phyloP scores from a whole-genome alignment of 2,113 vertebrate species.

The Kobus ellipsiprymnus region DNA sequence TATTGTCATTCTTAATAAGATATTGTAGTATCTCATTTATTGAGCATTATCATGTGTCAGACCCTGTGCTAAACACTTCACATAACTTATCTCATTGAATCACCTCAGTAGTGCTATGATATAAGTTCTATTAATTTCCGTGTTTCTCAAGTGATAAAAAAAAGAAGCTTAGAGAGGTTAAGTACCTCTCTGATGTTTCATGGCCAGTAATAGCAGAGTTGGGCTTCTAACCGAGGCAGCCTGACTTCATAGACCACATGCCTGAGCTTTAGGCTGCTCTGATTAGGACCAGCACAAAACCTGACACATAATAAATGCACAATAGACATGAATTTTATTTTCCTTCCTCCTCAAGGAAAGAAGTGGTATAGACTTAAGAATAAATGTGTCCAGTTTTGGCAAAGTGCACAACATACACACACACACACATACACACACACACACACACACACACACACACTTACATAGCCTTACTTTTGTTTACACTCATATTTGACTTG shows the following conservation, averaged over 20 bases:
- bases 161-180: neutral
- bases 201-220: neutral
- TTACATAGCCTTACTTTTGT: conserved; percentile 12
- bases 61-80: neutral
- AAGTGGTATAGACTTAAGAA: neutral
- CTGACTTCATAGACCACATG: neutral
- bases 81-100: neutral
- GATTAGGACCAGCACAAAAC: neutral
- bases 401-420: neutral
- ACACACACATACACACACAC: too few species aligned
- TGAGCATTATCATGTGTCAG: neutral
- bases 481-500: conserved; percentile 18
- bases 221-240: neutral
- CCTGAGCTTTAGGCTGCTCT: neutral
- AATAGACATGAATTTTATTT: neutral
- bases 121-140: neutral
- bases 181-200: neutral
- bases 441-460: neutral
- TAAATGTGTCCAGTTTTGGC: neutral
- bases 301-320: neutral
- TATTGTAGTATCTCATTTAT: neutral
- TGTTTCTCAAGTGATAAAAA: neutral
- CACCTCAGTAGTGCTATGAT: neutral
- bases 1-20: neutral
- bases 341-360: neutral